A percentile compares a stretch with the other conserved stretches of the same genome.
Evolutionary conservation across 1,140 invertebrate genomes (phyloP).

Genomic region (Leptinotarsa undecemlineata): DNA sequence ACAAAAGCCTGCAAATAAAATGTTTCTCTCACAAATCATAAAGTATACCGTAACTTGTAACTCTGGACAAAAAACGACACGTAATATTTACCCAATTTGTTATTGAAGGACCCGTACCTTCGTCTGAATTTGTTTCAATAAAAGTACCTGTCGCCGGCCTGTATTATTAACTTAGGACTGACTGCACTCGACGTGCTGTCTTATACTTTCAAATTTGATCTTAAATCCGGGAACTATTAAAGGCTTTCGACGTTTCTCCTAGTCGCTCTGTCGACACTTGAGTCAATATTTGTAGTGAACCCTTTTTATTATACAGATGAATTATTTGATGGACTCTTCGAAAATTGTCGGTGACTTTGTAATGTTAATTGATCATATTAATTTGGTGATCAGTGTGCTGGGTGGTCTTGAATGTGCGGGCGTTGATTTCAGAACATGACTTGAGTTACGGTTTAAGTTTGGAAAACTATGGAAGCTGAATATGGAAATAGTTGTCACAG

Average conservation of each 20-base stretch:
- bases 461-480: too few species aligned
- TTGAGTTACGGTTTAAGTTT: too few species aligned
- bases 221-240: neutral
- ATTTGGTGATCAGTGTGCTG: neutral
- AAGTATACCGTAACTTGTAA: too few species aligned
- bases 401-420: neutral
- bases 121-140: constrained; percentile 8
- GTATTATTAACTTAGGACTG: constrained; percentile 3
- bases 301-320: neutral
- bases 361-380: neutral
- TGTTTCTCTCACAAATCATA: too few species aligned
- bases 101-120: neutral
- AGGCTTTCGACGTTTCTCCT: neutral
- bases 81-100: constrained; percentile 1
- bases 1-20: too few species aligned
- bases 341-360: constrained; percentile 1
- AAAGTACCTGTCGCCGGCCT: constrained; percentile 4
- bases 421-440: too few species aligned
- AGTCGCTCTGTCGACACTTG: neutral
- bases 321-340: constrained; percentile 1
- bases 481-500: too few species aligned
- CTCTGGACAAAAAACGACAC: neutral
- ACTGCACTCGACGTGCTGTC: neutral
- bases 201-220: neutral
- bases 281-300: neutral